Conservation (phyloP, 2,888 invertebrate genomes). For the Mongoloraphidia duomilia region DNA sequence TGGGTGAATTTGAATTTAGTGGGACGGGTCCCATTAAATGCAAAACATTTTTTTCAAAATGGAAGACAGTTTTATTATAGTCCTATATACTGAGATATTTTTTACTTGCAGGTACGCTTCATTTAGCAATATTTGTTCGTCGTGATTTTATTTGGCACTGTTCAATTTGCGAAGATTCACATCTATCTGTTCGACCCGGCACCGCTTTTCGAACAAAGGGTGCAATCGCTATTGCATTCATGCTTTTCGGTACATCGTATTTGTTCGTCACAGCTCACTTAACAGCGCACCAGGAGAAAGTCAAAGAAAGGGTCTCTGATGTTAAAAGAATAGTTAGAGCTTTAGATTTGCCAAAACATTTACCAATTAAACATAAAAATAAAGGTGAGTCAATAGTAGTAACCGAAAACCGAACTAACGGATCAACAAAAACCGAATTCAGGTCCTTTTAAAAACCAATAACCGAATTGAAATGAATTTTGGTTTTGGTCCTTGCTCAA, state of each 20-base stretch:
- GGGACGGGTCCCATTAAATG: too few relatives aligned
- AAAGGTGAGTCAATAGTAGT: slow-evolving; percentile 51
- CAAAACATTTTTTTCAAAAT: background rate
- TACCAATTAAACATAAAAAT: slow-evolving; percentile 61
- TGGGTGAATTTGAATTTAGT: too few relatives aligned
- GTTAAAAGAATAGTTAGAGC: slow-evolving; percentile 70
- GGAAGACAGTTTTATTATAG: background rate
- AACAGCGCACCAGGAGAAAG: slow-evolving; percentile 81
- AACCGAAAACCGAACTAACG: background rate
- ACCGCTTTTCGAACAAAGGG: slow-evolving; percentile 90
- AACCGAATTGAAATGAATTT: too few relatives aligned
- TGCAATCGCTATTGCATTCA: slow-evolving; percentile 83
- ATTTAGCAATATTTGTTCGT: slow-evolving; percentile 74
- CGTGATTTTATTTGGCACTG: slow-evolving; percentile 94
- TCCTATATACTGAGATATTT: slow-evolving; percentile 1
- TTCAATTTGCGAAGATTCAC: slow-evolving; percentile 80
- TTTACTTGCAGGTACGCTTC: slow-evolving; percentile 53
- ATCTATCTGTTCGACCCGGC: slow-evolving; percentile 76
- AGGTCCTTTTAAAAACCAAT: background rate
- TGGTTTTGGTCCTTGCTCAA: background rate
- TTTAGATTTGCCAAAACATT: slow-evolving; percentile 66
- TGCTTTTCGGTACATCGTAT: slow-evolving; percentile 88
- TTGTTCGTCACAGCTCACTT: slow-evolving; percentile 92
- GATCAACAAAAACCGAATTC: background rate
- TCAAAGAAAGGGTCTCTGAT: slow-evolving; percentile 73